Base-by-base conservation (phyloP, 2,888 invertebrate species). In the Cheilosia vernalis region DNA sequence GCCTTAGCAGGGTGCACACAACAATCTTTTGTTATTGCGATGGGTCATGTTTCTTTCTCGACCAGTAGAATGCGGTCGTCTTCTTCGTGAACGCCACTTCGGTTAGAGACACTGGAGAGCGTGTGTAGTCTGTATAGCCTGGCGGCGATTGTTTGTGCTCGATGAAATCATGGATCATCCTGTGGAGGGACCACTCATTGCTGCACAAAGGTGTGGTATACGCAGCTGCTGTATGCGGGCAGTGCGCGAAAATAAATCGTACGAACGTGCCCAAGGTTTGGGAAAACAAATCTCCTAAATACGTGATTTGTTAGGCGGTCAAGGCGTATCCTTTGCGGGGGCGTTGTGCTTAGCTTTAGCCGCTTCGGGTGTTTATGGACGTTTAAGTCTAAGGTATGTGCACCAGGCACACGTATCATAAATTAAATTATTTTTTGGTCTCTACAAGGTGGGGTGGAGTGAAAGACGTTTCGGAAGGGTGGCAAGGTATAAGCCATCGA, bases 271-370 rank as follows among this genome's bases (percentile, higher is more conserved):
- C 13, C 56, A 40, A 53, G 58, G 40, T 64, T 64, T 58, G 64
- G 72, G 72, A 66, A 79, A 72, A 79, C 79, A 79, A 79, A 79
- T 79, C 79, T 79, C 72, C 33, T 42, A 24, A 33, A 49, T 60
- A 79, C 79, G 79, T 79, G 79, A 79, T 79, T 79, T 79, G 79
- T 79, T 79, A 64, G 72, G 49, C 72, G 79, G 72, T 72, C 79
- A 79, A 72, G 72, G 72, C 56, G 79, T 72, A 51, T 44, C 51
- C 51, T 15, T 13, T 51, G 3, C 19, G 40, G 37, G 37, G 37
- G 51, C 40, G 17, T n/a, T 56, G 4, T 49, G 17, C 66, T 66
- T 49, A 44, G 56, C 37, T 37, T 37, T 33, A 33, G 60, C 24
- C 40, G 37, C 24, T 33, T 37, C 17, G 6, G 56, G 56, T 70